A percentile compares a stretch with the other conserved stretches of the same genome.
These are phyloP conservation scores for Pteronotus mesoamericanus DNA, from an alignment of 2,797 vertebrate species.

Conservation along the genomic window DNA sequence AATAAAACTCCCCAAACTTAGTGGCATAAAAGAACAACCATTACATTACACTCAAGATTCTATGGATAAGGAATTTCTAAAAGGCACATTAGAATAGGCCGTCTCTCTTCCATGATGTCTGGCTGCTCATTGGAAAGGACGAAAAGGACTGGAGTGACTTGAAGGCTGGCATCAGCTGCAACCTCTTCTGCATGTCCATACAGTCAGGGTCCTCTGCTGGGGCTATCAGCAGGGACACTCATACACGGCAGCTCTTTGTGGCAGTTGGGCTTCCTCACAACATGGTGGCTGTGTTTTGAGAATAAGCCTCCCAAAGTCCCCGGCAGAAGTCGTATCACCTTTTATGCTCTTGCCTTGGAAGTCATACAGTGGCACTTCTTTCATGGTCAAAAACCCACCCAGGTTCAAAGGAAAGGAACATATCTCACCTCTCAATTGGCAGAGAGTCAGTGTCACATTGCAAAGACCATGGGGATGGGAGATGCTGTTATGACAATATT, in stretches of 20 bases:
- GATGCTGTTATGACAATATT: not conserved
- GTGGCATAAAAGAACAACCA: not conserved
- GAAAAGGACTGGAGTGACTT: not conserved
- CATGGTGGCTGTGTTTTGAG: not conserved
- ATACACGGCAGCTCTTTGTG: not conserved
- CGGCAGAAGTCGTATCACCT: not conserved
- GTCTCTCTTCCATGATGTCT: not conserved
- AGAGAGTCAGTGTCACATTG: not conserved
- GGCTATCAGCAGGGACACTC: not conserved
- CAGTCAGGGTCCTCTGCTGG: not conserved
- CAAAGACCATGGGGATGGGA: not conserved
- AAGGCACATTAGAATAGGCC: not conserved
- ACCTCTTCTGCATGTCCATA: not conserved
- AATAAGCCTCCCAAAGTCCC: not conserved
- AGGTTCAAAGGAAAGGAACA: not conserved
- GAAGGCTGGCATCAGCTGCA: not conserved
- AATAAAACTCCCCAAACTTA: not conserved
- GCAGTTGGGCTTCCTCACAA: not conserved
- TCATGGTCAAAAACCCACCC: not conserved
- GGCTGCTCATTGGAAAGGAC: not conserved
- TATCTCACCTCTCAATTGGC: not conserved
- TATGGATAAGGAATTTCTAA: not conserved
- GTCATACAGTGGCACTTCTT: not conserved
- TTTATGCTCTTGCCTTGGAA: not conserved
- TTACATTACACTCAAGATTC: not conserved